These are phyloP conservation scores for Oasisia sp. DNA, from an alignment of 2,888 invertebrate species.

Conservation along the genomic window DNA sequence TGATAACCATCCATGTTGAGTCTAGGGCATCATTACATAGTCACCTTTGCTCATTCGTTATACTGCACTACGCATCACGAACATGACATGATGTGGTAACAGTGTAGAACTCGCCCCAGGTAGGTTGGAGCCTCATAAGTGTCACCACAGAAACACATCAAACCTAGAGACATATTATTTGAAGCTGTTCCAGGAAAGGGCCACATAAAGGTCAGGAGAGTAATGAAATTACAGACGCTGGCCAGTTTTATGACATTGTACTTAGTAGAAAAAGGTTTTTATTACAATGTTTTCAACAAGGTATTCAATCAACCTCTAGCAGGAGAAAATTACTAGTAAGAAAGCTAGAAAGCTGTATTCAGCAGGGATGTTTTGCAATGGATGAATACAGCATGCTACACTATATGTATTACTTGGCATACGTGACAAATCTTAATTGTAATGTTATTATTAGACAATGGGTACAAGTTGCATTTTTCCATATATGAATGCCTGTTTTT, in stretches of 20 bases:
- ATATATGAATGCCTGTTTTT: no score
- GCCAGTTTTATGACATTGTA: not conserved
- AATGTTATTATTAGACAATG: no score
- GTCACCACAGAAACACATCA: constrained; percentile 1
- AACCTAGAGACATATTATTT: not conserved
- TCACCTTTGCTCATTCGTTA: constrained; percentile 5
- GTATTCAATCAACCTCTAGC: not conserved
- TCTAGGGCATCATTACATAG: not conserved
- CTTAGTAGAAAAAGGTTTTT: not conserved
- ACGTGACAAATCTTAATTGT: not conserved
- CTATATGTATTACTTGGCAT: not conserved
- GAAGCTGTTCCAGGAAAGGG: not conserved
- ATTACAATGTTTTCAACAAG: constrained; percentile 8
- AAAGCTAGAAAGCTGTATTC: not conserved
- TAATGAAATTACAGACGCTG: constrained; percentile 13
- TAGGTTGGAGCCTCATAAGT: no score
- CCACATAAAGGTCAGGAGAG: constrained; percentile 5
- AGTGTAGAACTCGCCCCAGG: not conserved
- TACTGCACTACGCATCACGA: not conserved
- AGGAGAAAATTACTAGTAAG: not conserved
- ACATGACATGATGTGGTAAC: not conserved
- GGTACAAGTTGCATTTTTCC: no score
- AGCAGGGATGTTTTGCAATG: not conserved
- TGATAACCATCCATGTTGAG: not conserved
- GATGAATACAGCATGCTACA: not conserved